Percentiles rank a stretch among this genome's conserved stretches.
These are phyloP conservation scores for Sylvietta virens DNA, from an alignment of 2,113 vertebrate species.

Conservation along the genomic window DNA sequence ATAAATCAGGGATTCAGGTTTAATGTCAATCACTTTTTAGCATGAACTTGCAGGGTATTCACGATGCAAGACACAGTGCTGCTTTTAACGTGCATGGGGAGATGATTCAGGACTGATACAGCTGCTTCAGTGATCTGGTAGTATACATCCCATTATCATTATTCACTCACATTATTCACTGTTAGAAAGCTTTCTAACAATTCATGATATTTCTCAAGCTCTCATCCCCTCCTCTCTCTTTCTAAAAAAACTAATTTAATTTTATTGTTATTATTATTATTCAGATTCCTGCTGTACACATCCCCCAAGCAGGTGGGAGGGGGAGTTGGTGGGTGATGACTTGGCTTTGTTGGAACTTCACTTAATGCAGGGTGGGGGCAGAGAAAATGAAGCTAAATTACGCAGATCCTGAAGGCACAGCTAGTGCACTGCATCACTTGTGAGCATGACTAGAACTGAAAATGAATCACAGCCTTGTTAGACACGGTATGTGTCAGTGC, in stretches of 20 bases:
- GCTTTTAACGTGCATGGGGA: neutral
- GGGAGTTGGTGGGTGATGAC: slow-evolving; percentile 56
- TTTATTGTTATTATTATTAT: slow-evolving; percentile 41
- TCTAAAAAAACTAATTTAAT: neutral
- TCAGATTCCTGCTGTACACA: neutral
- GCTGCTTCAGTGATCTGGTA: neutral
- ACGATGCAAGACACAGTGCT: neutral
- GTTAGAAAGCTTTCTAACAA: slow-evolving; percentile 57
- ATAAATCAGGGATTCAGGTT: neutral
- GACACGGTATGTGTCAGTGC: slow-evolving; percentile 64
- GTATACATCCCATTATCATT: slow-evolving; percentile 3
- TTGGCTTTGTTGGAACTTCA: slow-evolving; percentile 49
- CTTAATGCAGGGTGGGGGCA: slow-evolving; percentile 30
- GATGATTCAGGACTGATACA: slow-evolving; percentile 22
- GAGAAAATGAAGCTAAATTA: slow-evolving; percentile 33
- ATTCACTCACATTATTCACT: slow-evolving; percentile 1
- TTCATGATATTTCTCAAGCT: neutral
- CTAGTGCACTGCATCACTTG: slow-evolving; percentile 38
- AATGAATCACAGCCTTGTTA: slow-evolving; percentile 70
- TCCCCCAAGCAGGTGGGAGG: slow-evolving; percentile 59
- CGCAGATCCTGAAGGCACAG: slow-evolving; percentile 44
- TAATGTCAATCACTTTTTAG: neutral
- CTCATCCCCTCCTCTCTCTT: neutral
- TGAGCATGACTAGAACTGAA: slow-evolving; percentile 56
- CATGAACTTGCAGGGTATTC: neutral